phyloP scores from a whole-genome alignment of 2,888 invertebrate species.

The Steinernema scapterisci region DNA sequence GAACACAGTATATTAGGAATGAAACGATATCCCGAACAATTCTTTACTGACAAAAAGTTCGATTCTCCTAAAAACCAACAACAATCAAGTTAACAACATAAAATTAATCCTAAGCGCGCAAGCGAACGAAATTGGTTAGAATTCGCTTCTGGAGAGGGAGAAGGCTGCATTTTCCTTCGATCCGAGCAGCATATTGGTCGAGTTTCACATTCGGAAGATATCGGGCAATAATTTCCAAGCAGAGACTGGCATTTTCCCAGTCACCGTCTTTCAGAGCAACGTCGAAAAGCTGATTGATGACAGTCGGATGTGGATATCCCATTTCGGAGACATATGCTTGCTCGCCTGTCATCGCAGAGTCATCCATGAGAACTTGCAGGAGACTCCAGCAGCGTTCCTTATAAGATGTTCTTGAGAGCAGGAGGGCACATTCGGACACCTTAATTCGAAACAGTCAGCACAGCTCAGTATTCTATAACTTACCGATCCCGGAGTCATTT shows the following conservation, averaged over 20 bases:
- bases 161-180: constrained; percentile 42
- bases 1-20: too few species aligned
- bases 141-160: constrained; percentile 26
- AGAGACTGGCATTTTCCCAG: constrained; percentile 41
- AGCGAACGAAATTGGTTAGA: constrained; percentile 29
- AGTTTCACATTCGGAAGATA: constrained; percentile 42
- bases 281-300: constrained; percentile 25
- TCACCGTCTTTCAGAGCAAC: constrained; percentile 2
- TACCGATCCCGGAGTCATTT: constrained; percentile 32
- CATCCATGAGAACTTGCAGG: constrained; percentile 46
- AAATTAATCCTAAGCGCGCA: neutral
- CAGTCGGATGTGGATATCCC: constrained; percentile 26
- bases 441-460: constrained; percentile 27
- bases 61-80: neutral
- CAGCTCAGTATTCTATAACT: neutral
- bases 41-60: neutral
- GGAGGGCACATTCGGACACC: constrained; percentile 49
- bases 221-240: constrained; percentile 47
- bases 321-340: constrained; percentile 44
- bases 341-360: constrained; percentile 38
- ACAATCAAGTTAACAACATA: neutral
- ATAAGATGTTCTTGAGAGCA: constrained; percentile 49
- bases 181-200: constrained; percentile 45
- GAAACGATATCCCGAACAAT: too few species aligned
- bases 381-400: constrained; percentile 47